Evolutionary conservation across 2,888 invertebrate species (phyloP).

Genomic region (Phymatocera aterrima): DNA sequence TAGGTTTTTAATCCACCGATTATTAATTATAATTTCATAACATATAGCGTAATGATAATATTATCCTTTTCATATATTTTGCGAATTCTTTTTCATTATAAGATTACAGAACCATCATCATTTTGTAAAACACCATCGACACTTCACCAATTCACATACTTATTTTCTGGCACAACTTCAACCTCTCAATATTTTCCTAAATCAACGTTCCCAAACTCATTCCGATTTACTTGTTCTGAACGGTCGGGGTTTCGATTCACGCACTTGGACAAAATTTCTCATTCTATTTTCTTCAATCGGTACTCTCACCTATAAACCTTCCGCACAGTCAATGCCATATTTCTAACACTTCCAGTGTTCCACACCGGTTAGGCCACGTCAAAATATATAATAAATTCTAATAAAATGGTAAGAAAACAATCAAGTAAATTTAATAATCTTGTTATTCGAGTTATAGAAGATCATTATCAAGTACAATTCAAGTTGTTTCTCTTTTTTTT

Average conservation of each 20-base stretch:
- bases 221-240: not conserved
- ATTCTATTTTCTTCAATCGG: not conserved
- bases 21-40: constrained; percentile 28
- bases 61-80: not conserved
- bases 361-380: constrained; percentile 45
- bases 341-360: not conserved
- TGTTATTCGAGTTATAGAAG: not conserved
- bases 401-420: constrained; percentile 38
- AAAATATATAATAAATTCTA: constrained; percentile 32
- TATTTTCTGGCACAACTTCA: constrained; percentile 26
- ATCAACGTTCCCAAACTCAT: constrained; percentile 24
- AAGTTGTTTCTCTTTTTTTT: no score
- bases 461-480: no score
- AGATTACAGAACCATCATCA: no score
- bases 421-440: not conserved
- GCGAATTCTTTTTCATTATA: no score
- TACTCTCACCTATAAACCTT: not conserved
- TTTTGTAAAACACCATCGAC: constrained; percentile 45
- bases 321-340: not conserved
- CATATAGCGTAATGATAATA: constrained; percentile 13
- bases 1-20: not conserved
- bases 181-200: constrained; percentile 20
- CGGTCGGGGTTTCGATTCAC: not conserved
- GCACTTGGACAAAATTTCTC: not conserved
- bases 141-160: no score